phyloP scores from a whole-genome alignment of 2,888 invertebrate species.

The Oscheius sp. region DNA sequence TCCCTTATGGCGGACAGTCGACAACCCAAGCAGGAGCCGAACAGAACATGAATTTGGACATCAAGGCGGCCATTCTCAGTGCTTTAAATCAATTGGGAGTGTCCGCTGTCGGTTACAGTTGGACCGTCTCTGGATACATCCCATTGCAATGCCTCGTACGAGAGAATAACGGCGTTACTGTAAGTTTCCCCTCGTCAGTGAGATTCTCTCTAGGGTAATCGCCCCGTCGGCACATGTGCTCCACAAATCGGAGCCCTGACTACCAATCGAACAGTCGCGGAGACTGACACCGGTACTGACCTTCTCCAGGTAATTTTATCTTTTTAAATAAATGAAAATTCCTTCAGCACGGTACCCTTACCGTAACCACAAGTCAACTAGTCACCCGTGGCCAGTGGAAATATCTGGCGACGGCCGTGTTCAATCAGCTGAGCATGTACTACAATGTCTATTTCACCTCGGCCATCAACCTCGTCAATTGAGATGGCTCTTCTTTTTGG shows the following conservation, averaged over 20 bases:
- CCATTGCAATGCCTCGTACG: constrained; percentile 27
- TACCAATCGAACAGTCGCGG: constrained; percentile 18
- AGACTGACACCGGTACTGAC: constrained; percentile 28
- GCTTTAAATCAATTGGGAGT: constrained; percentile 17
- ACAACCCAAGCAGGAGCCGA: constrained; percentile 12
- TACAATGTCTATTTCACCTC: constrained; percentile 32
- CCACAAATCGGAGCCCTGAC: constrained; percentile 26
- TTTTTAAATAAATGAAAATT: background rate
- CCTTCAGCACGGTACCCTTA: constrained; percentile 12
- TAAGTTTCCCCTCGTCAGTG: background rate
- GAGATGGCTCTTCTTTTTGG: background rate
- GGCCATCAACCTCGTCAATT: constrained; percentile 16
- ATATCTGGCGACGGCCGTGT: constrained; percentile 15
- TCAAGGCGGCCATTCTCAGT: constrained; percentile 22
- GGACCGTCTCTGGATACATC: constrained; percentile 21
- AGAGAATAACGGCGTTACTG: constrained; percentile 28
- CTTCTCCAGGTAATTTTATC: constrained; percentile 10
- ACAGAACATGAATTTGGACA: constrained; percentile 28
- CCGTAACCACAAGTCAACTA: constrained; percentile 22
- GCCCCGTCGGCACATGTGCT: constrained; percentile 23
- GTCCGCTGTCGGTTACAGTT: constrained; percentile 6
- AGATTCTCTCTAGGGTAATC: constrained; percentile 4
- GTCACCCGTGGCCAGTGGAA: constrained; percentile 32
- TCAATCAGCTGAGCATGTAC: constrained; percentile 33
- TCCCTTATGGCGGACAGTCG: constrained; percentile 22